phyloP scores from a whole-genome alignment of 2,797 vertebrate genomes.

The Spinibarbus caldwelli region DNA sequence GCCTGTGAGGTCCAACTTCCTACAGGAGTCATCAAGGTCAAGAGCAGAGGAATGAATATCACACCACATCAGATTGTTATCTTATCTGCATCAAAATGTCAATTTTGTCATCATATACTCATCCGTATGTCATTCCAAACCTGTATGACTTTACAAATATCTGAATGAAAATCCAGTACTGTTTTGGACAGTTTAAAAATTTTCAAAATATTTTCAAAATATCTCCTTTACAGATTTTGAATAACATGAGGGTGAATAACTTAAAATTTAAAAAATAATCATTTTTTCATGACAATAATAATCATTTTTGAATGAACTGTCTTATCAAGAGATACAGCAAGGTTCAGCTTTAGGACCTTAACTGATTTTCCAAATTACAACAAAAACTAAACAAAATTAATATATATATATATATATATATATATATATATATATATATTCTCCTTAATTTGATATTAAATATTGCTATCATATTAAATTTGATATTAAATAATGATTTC shows the following conservation, averaged over 20 bases:
- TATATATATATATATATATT: too few relatives aligned
- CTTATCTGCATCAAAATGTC: not conserved
- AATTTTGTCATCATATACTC: not conserved
- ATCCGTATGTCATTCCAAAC: not conserved
- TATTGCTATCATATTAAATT: too few relatives aligned
- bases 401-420: too few relatives aligned
- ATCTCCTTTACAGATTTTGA: not conserved
- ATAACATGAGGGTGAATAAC: not conserved
- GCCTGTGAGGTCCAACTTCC: constrained; percentile 81
- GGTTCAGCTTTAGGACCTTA: not conserved
- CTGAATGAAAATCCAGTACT: not conserved
- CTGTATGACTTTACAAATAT: not conserved
- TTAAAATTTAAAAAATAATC: not conserved
- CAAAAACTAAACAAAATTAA: too few relatives aligned
- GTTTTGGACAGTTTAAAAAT: not conserved
- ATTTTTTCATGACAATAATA: too few relatives aligned
- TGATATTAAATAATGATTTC: not conserved
- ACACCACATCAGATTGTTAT: not conserved
- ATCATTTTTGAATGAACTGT: too few relatives aligned
- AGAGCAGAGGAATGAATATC: not conserved
- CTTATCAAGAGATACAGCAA: too few relatives aligned
- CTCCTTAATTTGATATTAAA: too few relatives aligned
- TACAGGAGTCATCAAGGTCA: constrained; percentile 59
- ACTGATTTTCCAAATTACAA: not conserved
- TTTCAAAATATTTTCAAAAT: not conserved